These are phyloP conservation scores for Ceratosolen solmsi DNA, from an alignment of 1,140 invertebrate species.

Conservation along the genomic window DNA sequence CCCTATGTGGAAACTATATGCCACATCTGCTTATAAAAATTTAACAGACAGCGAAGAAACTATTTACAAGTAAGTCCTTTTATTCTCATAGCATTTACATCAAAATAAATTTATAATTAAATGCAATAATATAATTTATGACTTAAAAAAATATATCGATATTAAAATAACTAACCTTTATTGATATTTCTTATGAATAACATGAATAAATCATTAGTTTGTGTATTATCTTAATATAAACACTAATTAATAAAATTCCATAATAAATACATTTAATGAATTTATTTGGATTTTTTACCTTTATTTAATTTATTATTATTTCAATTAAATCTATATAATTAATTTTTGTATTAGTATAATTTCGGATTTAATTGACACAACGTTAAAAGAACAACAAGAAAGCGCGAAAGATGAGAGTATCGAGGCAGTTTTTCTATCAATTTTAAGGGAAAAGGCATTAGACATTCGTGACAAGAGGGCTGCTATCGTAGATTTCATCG, in stretches of 20 bases:
- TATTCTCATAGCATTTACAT: too few relatives aligned
- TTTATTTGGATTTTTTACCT: conserved; percentile 7
- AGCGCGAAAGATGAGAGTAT: conserved; percentile 74
- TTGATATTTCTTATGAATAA: not conserved
- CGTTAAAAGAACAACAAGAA: conserved; percentile 72
- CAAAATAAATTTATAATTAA: too few relatives aligned
- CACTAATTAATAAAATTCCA: too few relatives aligned
- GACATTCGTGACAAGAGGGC: conserved; percentile 88
- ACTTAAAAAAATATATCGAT: not conserved
- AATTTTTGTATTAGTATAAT: conserved; percentile 77
- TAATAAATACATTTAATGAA: not conserved
- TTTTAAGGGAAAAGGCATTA: conserved; percentile 80
- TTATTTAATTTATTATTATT: not conserved
- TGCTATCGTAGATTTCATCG: conserved; percentile 89
- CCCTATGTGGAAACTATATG: conserved; percentile 87
- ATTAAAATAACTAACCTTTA: not conserved
- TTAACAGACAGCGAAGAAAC: conserved; percentile 84
- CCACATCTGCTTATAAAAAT: conserved; percentile 81
- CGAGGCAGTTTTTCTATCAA: conserved; percentile 83
- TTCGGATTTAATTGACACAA: conserved; percentile 83
- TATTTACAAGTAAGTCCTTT: conserved; percentile 79
- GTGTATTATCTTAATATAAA: too few relatives aligned
- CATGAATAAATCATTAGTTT: not conserved
- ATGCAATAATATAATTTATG: not conserved
- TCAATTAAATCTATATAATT: not conserved